Conservation (phyloP, 2,888 invertebrate genomes). For the Parnassius glacialis region DNA sequence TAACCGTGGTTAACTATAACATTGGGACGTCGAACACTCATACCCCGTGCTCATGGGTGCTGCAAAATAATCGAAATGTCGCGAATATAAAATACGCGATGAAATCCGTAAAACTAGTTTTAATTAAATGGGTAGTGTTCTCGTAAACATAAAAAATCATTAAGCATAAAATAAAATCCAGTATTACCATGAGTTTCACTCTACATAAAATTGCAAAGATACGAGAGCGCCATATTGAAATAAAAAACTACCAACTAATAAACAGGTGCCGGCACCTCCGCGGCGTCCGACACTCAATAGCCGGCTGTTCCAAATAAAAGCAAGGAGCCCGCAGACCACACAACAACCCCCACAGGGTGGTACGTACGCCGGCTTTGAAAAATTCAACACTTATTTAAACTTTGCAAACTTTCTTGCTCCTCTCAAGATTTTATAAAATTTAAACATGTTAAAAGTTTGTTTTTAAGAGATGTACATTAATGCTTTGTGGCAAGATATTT, state of each 20-base stretch:
- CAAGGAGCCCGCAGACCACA: slow-evolving; percentile 1
- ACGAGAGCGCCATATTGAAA: neutral
- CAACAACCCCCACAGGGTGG: neutral
- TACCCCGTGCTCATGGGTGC: no score
- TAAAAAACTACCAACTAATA: neutral
- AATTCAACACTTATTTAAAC: slow-evolving; percentile 19
- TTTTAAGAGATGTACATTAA: neutral
- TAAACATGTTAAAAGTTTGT: slow-evolving; percentile 3
- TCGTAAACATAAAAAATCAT: no score
- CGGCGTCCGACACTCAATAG: neutral
- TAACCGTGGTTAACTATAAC: no score
- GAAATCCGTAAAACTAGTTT: no score
- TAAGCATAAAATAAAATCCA: no score
- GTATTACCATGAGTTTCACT: no score
- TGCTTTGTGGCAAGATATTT: no score
- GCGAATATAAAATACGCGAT: no score
- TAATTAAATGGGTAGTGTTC: no score
- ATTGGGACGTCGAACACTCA: no score
- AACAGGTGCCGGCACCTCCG: neutral
- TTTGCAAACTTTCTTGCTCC: slow-evolving; percentile 1
- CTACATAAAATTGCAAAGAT: neutral
- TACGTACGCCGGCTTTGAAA: slow-evolving; percentile 11
- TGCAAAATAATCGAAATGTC: no score
- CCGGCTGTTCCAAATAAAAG: neutral
- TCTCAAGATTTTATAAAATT: slow-evolving; percentile 14